A percentile compares a stretch with the other conserved stretches of the same genome.
phyloP scores from a whole-genome alignment of 2,113 vertebrate genomes.

The Cercopithecus mona region DNA sequence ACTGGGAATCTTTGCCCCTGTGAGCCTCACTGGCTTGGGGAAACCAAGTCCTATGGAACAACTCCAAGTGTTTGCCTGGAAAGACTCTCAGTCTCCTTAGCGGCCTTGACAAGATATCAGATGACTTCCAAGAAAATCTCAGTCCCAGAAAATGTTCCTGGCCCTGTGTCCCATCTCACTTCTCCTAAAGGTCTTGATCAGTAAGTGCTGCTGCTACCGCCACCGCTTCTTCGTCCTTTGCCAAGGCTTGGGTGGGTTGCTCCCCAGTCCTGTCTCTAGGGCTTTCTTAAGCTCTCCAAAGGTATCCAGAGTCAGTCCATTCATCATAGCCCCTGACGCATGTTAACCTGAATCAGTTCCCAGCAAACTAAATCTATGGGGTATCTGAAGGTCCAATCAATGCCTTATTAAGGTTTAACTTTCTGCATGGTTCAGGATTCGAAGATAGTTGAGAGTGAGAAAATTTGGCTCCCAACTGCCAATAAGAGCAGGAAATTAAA shows the following conservation, averaged over 20 bases:
- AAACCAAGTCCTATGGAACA: background rate
- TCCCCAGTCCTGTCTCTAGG: background rate
- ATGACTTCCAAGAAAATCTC: background rate
- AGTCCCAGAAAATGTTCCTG: background rate
- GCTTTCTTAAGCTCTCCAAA: background rate
- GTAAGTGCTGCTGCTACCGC: too few species aligned
- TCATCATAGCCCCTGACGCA: background rate
- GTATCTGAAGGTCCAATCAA: background rate
- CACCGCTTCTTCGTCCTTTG: background rate
- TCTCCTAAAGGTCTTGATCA: background rate
- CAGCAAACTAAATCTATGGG: background rate
- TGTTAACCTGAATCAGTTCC: background rate
- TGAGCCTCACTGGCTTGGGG: too few species aligned
- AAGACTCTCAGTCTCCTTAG: accelerated
- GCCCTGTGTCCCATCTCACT: accelerated
- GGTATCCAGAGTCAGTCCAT: background rate
- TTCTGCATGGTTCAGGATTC: background rate
- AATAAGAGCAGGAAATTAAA: background rate
- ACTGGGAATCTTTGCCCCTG: background rate
- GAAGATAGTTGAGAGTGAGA: background rate
- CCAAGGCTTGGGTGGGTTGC: background rate
- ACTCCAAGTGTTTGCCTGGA: background rate
- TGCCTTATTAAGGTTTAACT: background rate
- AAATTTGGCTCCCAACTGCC: background rate
- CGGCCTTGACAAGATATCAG: background rate